Evolutionary conservation across 2,888 invertebrate species (phyloP).

Genomic region (Rotaria sp.): DNA sequence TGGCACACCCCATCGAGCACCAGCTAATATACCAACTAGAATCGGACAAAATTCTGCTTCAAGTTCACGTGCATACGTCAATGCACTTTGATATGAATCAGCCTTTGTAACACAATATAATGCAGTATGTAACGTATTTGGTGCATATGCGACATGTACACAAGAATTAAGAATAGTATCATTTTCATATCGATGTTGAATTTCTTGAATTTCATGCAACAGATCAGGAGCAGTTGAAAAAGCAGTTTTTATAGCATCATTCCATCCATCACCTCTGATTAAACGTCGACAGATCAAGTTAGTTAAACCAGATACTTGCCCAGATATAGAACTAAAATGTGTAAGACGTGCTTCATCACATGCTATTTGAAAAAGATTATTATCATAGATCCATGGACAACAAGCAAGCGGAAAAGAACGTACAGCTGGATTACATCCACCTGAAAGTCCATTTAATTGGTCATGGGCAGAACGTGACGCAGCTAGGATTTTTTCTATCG

Average conservation of each 20-base stretch:
- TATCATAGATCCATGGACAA: neutral
- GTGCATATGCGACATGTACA: neutral
- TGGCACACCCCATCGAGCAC: neutral
- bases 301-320: neutral
- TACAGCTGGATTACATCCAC: neutral
- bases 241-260: neutral
- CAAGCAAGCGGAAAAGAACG: neutral
- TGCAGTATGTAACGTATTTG: neutral
- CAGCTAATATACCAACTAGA: neutral
- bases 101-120: neutral
- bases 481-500: neutral
- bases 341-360: neutral
- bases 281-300: neutral
- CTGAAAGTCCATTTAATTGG: neutral
- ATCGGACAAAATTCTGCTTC: neutral
- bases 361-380: neutral
- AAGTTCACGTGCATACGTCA: neutral
- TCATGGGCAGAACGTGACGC: neutral
- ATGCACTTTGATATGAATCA: neutral
- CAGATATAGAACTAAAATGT: neutral
- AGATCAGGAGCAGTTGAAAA: neutral
- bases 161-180: neutral
- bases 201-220: neutral
- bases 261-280: neutral
- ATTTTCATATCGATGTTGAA: neutral